Base-by-base conservation (phyloP, 1,140 invertebrate species). In the Drosophila pachea region DNA sequence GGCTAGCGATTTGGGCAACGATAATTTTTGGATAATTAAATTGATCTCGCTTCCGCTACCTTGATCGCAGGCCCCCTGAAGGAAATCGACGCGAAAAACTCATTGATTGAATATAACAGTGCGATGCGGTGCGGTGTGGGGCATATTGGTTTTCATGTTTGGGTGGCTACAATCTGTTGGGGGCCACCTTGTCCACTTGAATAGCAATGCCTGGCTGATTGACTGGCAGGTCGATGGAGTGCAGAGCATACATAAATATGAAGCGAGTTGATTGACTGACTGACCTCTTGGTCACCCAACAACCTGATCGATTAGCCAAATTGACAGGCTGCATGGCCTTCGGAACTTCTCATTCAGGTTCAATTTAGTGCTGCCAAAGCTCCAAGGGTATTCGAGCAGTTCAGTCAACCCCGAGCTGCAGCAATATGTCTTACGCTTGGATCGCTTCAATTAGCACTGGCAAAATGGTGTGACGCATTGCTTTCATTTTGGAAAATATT, bases 1-100 rank as follows among this genome's bases (percentile, higher is more conserved):
- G 68, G 58, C 62, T 52, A 33, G 32, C 64, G 54, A 65, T 45
- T 47, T 56, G 53, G 36, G 53, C 55, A 14, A 29, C 32, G 79
- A 50, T 66, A 79, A 83, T 66, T 83, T 64, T 66, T 45, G 42
- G 48, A 63, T 83, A 73, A 83, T 83, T 79, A 79, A 86, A 76
- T 76, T 48, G 65, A 74, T 76, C 68, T 73, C 42, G 81, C 76
- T 84, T 83, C 79, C 79, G 81, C 74, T 84, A 84, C 81, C 76
- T 83, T 84, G 79, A 79, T 83, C 73, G 63, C 63, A 49, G 69
- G 14, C 9, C 11, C 7, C 11, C 50, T 36, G 31, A 52, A 35
- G 56, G 63, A 71, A 66, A 83, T 78, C 61, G 47, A 32, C 42
- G 38, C 56, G 47, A 66, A 59, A 77, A 68, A 48, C 47, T 59